These are phyloP conservation scores for Microplitis deprimator DNA, from an alignment of 2,888 invertebrate species.

Conservation along the genomic window DNA sequence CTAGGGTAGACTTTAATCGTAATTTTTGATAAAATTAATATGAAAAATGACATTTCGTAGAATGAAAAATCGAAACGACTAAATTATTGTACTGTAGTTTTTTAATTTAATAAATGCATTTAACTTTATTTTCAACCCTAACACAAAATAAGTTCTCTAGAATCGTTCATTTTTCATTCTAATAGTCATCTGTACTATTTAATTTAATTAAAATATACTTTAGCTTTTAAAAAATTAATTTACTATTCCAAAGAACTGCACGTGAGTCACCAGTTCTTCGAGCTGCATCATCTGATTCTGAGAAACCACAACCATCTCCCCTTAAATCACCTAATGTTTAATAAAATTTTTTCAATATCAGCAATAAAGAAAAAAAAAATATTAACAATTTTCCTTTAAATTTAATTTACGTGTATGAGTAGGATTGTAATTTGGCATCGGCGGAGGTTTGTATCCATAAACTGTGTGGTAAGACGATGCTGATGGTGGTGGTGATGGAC, in stretches of 20 bases:
- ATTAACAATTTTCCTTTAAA: constrained; percentile 7
- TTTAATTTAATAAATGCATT: no score
- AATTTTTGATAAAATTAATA: no score
- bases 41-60: no score
- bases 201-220: background rate
- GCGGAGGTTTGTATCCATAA: constrained; percentile 74
- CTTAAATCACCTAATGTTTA: constrained; percentile 58
- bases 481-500: constrained; percentile 77
- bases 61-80: no score
- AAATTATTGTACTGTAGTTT: no score
- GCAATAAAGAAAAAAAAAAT: constrained; percentile 22
- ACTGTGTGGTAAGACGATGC: constrained; percentile 74
- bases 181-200: background rate
- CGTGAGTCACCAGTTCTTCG: constrained; percentile 85
- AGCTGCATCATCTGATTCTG: constrained; percentile 86
- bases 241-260: constrained; percentile 90
- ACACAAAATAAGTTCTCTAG: no score
- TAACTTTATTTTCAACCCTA: no score
- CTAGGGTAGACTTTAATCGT: no score
- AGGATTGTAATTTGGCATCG: constrained; percentile 76
- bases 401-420: constrained; percentile 75
- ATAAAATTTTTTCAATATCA: constrained; percentile 44
- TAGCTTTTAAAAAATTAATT: constrained; percentile 70
- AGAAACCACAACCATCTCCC: constrained; percentile 60
- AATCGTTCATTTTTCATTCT: background rate